phyloP scores from a whole-genome alignment of 53 echinoderm and acorn worm genomes.

The Temnopleurus reevesii region DNA sequence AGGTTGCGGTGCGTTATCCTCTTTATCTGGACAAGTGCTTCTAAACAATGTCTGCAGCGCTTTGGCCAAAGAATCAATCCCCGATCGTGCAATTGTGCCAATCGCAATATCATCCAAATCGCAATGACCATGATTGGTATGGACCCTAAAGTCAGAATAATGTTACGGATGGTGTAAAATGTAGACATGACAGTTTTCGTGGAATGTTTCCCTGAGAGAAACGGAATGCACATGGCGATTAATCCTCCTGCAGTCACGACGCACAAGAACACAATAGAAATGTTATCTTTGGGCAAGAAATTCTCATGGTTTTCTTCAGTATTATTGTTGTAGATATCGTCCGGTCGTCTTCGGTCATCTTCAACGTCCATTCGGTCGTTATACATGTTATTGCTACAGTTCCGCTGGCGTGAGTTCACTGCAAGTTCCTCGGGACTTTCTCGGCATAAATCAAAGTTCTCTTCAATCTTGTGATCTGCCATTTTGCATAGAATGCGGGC shows the following conservation, averaged over 20 bases:
- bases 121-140: neutral
- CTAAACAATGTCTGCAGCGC: neutral
- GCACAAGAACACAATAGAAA: neutral
- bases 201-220: conserved; percentile 4
- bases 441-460: too few relatives aligned
- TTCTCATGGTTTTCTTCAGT: too few relatives aligned
- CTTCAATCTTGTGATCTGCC: too few relatives aligned
- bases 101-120: neutral
- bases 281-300: too few relatives aligned
- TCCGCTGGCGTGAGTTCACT: too few relatives aligned
- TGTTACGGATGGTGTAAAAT: neutral
- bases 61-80: conserved; percentile 2
- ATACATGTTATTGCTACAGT: too few relatives aligned
- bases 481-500: too few relatives aligned
- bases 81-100: neutral
- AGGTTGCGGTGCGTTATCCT: neutral
- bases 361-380: too few relatives aligned
- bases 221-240: neutral
- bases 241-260: neutral
- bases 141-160: neutral
- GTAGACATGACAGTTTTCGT: neutral
- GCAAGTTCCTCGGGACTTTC: too few relatives aligned
- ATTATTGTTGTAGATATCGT: too few relatives aligned
- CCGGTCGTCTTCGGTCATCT: too few relatives aligned
- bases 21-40: neutral